Conservation (phyloP, 2,113 vertebrate genomes). For the Oryzias melastigma region DNA sequence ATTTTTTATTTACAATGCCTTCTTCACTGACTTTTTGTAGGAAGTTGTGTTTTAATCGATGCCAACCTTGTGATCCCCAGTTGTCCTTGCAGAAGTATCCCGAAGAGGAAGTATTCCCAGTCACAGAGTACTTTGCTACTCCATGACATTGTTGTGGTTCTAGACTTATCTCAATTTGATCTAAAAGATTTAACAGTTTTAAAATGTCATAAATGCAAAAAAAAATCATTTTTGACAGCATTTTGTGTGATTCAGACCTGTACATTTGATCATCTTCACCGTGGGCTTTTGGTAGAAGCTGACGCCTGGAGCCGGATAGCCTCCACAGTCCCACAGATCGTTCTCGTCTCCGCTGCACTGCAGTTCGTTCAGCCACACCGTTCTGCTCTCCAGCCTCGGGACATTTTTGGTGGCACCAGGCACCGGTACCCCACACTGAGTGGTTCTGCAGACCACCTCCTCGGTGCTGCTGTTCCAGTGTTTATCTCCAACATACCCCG, state of each 20-base stretch:
- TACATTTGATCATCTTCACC: constrained; percentile 9
- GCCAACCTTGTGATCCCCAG: constrained; percentile 28
- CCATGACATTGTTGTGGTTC: constrained; percentile 47
- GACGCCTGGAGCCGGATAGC: background rate
- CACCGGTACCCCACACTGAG: constrained; percentile 17
- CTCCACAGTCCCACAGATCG: constrained; percentile 13
- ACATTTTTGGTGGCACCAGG: accelerated
- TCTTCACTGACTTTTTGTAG: too few species aligned
- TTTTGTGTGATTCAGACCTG: constrained; percentile 20
- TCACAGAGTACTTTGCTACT: constrained; percentile 30
- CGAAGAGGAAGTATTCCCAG: too few species aligned
- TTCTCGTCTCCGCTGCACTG: accelerated
- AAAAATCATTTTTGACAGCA: too few species aligned
- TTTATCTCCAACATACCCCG: constrained; percentile 47
- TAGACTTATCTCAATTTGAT: constrained; percentile 14
- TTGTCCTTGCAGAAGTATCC: constrained; percentile 10
- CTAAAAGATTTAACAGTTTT: constrained; percentile 29
- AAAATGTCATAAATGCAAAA: too few species aligned
- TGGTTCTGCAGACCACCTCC: constrained; percentile 53
- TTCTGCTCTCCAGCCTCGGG: accelerated
- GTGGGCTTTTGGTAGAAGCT: accelerated
- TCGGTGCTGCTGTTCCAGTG: background rate
- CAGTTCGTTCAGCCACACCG: constrained; percentile 43
- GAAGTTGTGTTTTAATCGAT: too few species aligned
- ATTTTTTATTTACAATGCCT: too few species aligned